Evolutionary conservation across 1,140 invertebrate species (phyloP).

Genomic region (Drosophila persimilis): DNA sequence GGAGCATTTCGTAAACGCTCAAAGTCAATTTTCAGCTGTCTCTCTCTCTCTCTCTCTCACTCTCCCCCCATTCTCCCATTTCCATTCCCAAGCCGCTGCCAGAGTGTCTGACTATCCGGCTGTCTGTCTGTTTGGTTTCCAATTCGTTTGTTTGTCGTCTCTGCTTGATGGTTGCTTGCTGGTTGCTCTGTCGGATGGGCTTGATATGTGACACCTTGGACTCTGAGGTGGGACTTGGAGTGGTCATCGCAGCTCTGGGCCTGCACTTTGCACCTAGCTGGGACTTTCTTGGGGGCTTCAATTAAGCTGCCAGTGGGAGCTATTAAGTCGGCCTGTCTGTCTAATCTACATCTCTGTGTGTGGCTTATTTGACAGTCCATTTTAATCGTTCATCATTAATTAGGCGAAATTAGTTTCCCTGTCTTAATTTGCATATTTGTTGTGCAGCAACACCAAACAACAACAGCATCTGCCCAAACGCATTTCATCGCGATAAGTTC

Average conservation of each 20-base stretch:
- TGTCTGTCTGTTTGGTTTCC: conserved; percentile 25
- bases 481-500: conserved; percentile 60
- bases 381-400: conserved; percentile 75
- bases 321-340: conserved; percentile 1
- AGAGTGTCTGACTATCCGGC: conserved; percentile 2
- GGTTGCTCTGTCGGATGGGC: conserved; percentile 6
- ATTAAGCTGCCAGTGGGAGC: conserved; percentile 25
- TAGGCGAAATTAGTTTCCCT: conserved; percentile 55
- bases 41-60: not conserved
- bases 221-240: not conserved
- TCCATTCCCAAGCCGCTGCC: not conserved
- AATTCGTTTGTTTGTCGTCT: conserved; percentile 23
- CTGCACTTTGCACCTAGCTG: conserved; percentile 21
- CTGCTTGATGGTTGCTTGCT: conserved; percentile 6
- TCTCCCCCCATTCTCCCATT: not conserved
- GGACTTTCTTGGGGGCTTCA: conserved; percentile 20
- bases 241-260: not conserved
- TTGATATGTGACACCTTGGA: conserved; percentile 50
- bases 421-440: conserved; percentile 60
- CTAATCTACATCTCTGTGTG: conserved; percentile 29
- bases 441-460: conserved; percentile 8
- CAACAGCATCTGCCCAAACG: conserved; percentile 6
- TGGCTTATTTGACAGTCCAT: conserved; percentile 34
- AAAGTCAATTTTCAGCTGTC: conserved; percentile 29
- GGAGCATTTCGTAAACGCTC: conserved; percentile 64